Conservation (phyloP, 2,888 invertebrate genomes). For the Melolontha melolontha region DNA sequence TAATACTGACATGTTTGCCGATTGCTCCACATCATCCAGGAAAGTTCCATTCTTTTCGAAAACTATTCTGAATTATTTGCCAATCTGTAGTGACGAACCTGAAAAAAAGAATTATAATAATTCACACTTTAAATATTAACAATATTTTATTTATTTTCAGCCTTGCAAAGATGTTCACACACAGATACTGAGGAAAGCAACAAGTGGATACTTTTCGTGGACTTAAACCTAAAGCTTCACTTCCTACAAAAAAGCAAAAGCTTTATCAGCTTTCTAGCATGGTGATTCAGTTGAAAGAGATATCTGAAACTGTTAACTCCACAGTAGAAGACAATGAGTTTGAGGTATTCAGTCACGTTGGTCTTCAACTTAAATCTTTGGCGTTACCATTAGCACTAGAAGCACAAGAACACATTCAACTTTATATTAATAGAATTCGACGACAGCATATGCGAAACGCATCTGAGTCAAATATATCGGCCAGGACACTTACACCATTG, state of each 20-base stretch:
- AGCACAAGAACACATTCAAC: constrained; percentile 50
- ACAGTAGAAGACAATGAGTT: constrained; percentile 53
- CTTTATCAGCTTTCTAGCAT: constrained; percentile 51
- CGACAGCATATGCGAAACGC: constrained; percentile 45
- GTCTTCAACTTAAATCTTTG: constrained; percentile 48
- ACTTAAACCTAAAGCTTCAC: constrained; percentile 39
- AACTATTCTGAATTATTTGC: constrained; percentile 50
- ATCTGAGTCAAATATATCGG: not conserved
- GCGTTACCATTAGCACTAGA: constrained; percentile 39
- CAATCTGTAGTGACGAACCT: constrained; percentile 48
- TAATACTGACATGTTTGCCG: constrained; percentile 53
- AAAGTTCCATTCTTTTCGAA: constrained; percentile 51
- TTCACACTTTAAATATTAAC: constrained; percentile 40
- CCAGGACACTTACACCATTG: too few species aligned
- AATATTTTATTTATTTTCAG: constrained; percentile 48
- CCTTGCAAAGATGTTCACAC: constrained; percentile 47
- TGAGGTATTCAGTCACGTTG: constrained; percentile 52
- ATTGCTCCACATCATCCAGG: constrained; percentile 51
- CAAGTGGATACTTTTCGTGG: constrained; percentile 45
- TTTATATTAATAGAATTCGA: constrained; percentile 50
- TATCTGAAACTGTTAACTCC: constrained; percentile 52
- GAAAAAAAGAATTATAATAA: constrained; percentile 46
- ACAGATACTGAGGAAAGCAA: constrained; percentile 50
- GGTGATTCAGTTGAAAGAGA: constrained; percentile 53
- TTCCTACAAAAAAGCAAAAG: constrained; percentile 26